Percentiles rank a stretch among this genome's conserved stretches.
phyloP scores from a whole-genome alignment of 2,113 vertebrate genomes.

The Grammomys surdaster region DNA sequence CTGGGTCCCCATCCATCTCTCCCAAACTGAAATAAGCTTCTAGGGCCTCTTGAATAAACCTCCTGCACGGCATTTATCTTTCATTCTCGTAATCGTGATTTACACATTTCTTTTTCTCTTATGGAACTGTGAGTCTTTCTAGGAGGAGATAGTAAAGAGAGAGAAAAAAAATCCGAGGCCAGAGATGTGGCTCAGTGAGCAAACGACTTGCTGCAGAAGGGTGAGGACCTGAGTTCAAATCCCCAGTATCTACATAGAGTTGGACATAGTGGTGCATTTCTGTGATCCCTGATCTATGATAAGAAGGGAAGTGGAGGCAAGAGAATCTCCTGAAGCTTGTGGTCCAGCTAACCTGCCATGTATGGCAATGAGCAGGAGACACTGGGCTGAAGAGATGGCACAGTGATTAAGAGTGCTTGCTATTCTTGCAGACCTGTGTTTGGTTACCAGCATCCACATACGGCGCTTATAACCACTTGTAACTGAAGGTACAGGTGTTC shows the following conservation, averaged over 20 bases:
- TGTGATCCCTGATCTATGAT: neutral
- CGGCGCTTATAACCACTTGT: neutral
- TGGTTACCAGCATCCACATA: neutral
- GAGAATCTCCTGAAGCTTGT: neutral
- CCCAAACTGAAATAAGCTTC: neutral
- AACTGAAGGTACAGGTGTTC: neutral
- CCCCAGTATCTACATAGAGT: neutral
- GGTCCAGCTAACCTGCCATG: no score
- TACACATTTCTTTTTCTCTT: neutral
- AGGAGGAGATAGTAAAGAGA: neutral
- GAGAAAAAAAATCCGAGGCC: neutral
- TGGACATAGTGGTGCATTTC: neutral
- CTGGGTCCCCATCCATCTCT: neutral
- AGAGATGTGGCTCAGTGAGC: no score
- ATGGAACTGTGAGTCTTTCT: neutral
- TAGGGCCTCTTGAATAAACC: neutral
- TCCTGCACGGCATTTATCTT: neutral
- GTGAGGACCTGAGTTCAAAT: neutral
- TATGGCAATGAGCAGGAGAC: neutral
- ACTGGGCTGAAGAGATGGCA: neutral
- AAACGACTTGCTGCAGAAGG: neutral
- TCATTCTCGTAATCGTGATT: neutral
- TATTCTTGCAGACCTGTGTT: neutral
- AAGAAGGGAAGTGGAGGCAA: neutral
- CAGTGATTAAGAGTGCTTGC: no score